These are phyloP conservation scores for Gyps fulvus DNA, from an alignment of 2,113 vertebrate genomes.

Conservation along the genomic window DNA sequence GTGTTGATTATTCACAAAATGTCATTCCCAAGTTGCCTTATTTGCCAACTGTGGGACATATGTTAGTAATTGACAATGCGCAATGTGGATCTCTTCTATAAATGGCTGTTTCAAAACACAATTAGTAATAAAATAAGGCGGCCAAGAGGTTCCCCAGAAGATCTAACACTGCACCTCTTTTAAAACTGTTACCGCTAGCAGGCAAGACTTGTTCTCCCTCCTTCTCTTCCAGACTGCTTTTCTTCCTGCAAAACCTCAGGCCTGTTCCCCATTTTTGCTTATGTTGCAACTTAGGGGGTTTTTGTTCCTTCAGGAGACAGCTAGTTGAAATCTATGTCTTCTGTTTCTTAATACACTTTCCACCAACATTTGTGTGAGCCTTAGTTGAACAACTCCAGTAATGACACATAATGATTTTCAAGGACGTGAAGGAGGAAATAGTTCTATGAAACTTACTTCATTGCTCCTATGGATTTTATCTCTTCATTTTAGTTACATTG, in stretches of 20 bases:
- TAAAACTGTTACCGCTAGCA: not conserved
- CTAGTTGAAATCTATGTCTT: not conserved
- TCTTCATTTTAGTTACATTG: not conserved
- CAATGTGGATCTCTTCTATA: slow-evolving; percentile 41
- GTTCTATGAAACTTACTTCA: not conserved
- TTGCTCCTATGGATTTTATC: not conserved
- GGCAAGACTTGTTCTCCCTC: not conserved
- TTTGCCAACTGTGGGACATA: slow-evolving; percentile 48
- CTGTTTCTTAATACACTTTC: not conserved
- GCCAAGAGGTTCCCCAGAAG: slow-evolving; percentile 21
- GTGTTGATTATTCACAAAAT: slow-evolving; percentile 56
- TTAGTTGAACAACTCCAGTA: not conserved
- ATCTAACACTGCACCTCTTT: slow-evolving; percentile 16
- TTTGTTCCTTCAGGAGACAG: not conserved
- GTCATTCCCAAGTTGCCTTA: not conserved
- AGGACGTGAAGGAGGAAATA: not conserved
- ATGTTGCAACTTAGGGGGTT: not conserved
- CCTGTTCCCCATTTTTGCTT: not conserved
- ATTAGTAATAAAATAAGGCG: slow-evolving; percentile 49
- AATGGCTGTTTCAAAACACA: slow-evolving; percentile 62
- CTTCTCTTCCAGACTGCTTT: not conserved
- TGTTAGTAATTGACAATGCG: slow-evolving; percentile 64
- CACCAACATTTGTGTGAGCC: not conserved
- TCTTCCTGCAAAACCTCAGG: not conserved
- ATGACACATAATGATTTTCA: not conserved